phyloP scores from a whole-genome alignment of 2,113 vertebrate genomes.

The Hydrolagus affinis region DNA sequence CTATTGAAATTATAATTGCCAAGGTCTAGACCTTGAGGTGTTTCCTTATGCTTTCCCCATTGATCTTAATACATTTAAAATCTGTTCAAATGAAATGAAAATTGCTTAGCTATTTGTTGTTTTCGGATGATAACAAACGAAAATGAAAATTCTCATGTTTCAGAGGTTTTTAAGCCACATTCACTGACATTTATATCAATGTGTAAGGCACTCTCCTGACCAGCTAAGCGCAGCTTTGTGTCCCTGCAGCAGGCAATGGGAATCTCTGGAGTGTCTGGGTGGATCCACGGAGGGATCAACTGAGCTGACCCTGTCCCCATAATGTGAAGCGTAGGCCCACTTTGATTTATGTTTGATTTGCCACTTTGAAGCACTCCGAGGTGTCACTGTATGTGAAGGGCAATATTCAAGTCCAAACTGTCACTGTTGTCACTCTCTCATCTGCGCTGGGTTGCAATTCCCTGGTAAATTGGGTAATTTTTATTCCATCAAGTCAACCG shows the following conservation, averaged over 20 bases:
- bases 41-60: neutral
- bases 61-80: neutral
- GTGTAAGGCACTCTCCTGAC: neutral
- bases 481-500: neutral
- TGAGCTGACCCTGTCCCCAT: neutral
- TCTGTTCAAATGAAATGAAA: neutral
- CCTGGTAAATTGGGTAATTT: neutral
- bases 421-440: too few species aligned
- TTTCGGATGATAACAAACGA: neutral
- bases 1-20: neutral
- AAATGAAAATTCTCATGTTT: neutral
- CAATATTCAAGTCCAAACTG: too few species aligned
- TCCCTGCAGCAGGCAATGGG: neutral
- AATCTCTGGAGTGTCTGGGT: neutral
- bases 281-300: neutral
- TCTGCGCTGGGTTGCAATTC: neutral
- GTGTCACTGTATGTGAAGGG: too few species aligned
- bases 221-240: neutral
- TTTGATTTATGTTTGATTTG: neutral
- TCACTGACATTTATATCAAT: neutral
- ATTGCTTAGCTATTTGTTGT: neutral
- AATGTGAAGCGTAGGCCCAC: neutral
- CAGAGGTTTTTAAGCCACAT: neutral
- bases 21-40: neutral
- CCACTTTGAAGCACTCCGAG: neutral